Evolutionary conservation across 2,113 vertebrate species (phyloP).

Genomic region (Barbus barbus): DNA sequence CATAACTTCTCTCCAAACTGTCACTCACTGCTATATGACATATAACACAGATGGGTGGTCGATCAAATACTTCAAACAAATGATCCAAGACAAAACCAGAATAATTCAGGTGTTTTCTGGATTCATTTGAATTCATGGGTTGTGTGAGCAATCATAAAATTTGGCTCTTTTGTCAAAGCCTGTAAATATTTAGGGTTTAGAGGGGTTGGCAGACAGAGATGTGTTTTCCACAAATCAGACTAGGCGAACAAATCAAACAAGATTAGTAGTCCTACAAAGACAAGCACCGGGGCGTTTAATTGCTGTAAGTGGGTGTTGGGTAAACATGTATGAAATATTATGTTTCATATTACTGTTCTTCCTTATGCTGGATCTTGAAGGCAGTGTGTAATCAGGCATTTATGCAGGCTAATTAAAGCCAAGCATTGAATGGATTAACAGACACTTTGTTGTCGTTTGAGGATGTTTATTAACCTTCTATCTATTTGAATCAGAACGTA

Average conservation of each 20-base stretch:
- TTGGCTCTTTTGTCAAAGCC: not conserved
- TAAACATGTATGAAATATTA: too few relatives aligned
- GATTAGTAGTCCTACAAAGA: not conserved
- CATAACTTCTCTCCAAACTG: not conserved
- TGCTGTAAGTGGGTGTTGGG: not conserved
- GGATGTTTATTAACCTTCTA: not conserved
- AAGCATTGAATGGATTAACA: not conserved
- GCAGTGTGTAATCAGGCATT: not conserved
- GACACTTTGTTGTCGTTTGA: not conserved
- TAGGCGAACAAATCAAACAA: not conserved
- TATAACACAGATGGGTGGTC: too few relatives aligned
- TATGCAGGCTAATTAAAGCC: not conserved
- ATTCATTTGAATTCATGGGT: not conserved
- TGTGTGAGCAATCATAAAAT: conserved; percentile 9
- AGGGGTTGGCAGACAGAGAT: not conserved
- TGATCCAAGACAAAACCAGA: not conserved
- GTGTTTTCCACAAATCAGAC: too few relatives aligned
- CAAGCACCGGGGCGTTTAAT: not conserved
- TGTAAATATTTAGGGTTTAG: not conserved
- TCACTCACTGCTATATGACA: too few relatives aligned
- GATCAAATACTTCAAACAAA: not conserved
- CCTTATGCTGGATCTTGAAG: not conserved
- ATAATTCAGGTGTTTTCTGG: not conserved
- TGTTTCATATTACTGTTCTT: not conserved
- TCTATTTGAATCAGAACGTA: not conserved